Percentiles rank a stretch among this genome's conserved stretches.
Evolutionary conservation across 2,797 vertebrate species (phyloP).

Genomic region (Streptopelia turtur): DNA sequence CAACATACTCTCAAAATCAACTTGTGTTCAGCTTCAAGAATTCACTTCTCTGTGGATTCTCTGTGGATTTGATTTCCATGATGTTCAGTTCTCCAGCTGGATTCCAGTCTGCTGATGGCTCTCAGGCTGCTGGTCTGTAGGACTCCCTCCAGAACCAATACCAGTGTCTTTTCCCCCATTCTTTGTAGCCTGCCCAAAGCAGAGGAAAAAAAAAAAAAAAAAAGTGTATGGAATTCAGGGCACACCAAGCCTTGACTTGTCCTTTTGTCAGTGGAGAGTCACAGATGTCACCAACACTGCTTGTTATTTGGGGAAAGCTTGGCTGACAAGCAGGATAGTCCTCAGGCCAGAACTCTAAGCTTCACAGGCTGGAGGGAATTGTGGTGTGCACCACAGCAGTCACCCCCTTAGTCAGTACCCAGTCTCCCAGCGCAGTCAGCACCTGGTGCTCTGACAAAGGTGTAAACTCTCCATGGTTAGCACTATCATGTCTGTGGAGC

Average conservation of each 20-base stretch:
- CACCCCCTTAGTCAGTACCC: background rate
- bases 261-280: background rate
- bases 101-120: background rate
- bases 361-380: background rate
- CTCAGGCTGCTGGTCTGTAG: background rate
- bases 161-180: background rate
- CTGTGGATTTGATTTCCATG: background rate
- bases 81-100: background rate
- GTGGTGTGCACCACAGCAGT: rapidly evolving
- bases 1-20: background rate
- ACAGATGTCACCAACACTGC: background rate
- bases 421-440: background rate
- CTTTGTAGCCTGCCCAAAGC: background rate
- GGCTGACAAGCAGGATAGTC: background rate
- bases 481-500: background rate
- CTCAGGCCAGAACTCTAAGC: background rate
- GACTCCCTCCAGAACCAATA: background rate
- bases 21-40: background rate
- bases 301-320: background rate
- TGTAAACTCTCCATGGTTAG: background rate
- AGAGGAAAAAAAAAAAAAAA: background rate
- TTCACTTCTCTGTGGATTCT: background rate
- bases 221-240: background rate
- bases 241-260: background rate
- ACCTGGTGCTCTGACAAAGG: background rate